Evolutionary conservation across 2,888 invertebrate genomes (phyloP).

Genomic region (Drosophila demipolita): DNA sequence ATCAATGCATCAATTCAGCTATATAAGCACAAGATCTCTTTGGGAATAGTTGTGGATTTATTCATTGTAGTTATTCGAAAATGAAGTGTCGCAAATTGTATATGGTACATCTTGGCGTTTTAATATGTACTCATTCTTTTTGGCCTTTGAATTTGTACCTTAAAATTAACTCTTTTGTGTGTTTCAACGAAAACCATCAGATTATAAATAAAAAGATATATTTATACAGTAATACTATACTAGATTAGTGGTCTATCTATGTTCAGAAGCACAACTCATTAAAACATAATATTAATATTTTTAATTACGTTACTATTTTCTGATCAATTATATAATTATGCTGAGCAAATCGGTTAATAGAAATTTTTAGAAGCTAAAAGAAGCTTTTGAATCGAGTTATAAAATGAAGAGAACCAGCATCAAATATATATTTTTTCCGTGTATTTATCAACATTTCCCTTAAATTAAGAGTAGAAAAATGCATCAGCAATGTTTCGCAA

Average conservation of each 20-base stretch:
- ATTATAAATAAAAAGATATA: neutral
- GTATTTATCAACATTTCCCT: neutral
- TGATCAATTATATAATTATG: neutral
- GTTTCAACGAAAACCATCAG: neutral
- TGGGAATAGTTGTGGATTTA: neutral
- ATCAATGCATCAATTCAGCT: neutral
- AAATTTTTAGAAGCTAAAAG: neutral
- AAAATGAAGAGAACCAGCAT: neutral
- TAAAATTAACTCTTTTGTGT: neutral
- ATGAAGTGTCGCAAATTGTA: conserved; percentile 8
- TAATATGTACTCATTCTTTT: neutral
- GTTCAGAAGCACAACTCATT: neutral
- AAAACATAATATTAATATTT: neutral
- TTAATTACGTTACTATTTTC: neutral
- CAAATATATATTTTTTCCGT: neutral
- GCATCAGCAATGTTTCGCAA: neutral
- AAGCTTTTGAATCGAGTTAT: neutral
- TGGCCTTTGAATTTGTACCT: neutral
- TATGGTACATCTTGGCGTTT: neutral
- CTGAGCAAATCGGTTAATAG: neutral
- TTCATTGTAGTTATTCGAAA: neutral
- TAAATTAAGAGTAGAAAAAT: neutral
- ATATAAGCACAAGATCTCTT: neutral
- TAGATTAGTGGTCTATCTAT: neutral
- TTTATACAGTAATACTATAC: neutral